Evolutionary conservation across 2,113 vertebrate species (phyloP).

Genomic region (Ariopsis seemanni): DNA sequence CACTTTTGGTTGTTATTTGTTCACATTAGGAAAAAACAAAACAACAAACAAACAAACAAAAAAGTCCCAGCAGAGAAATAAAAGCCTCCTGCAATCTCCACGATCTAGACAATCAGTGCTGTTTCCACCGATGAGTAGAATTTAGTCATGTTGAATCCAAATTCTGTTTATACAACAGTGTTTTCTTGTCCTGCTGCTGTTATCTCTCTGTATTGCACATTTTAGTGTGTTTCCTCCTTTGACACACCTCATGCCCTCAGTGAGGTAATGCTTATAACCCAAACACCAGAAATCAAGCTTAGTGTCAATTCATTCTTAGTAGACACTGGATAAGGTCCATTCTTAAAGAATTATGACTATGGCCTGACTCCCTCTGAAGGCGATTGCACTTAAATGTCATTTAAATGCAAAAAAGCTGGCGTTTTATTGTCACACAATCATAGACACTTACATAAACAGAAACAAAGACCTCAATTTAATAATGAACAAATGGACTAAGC

Average conservation of each 20-base stretch:
- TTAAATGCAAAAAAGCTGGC: background rate
- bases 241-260: background rate
- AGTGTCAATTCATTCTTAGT: background rate
- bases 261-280: background rate
- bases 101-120: constrained; percentile 20
- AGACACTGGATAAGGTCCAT: background rate
- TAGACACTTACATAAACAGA: background rate
- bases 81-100: constrained; percentile 18
- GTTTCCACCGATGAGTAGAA: constrained; percentile 14
- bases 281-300: background rate
- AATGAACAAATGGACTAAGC: background rate
- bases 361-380: background rate
- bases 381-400: background rate
- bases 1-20: constrained; percentile 43
- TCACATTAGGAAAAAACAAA: constrained; percentile 3
- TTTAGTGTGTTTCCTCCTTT: background rate
- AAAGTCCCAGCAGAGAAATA: constrained; percentile 27
- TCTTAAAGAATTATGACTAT: background rate
- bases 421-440: background rate
- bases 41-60: background rate
- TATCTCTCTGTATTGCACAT: background rate
- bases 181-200: background rate
- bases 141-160: background rate
- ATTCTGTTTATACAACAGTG: background rate
- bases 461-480: background rate